phyloP scores from a whole-genome alignment of 2,113 vertebrate species.

The Daphoenositta chrysoptera region DNA sequence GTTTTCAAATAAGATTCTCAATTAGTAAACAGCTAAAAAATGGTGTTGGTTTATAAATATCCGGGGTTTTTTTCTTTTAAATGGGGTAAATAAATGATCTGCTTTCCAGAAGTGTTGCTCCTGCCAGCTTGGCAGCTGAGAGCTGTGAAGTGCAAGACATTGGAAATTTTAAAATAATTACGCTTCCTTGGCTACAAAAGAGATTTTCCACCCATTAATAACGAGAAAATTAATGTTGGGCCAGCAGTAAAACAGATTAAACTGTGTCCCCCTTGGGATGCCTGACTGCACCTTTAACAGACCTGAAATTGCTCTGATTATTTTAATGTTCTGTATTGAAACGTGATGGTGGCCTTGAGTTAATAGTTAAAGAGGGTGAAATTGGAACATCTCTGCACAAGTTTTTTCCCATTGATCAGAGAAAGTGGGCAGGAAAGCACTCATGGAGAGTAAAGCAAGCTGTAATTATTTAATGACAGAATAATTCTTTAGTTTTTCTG shows the following conservation, averaged over 20 bases:
- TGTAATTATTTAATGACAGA: neutral
- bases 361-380: constrained; percentile 73
- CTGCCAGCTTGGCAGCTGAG: constrained; percentile 50
- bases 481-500: neutral
- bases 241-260: constrained; percentile 78
- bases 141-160: constrained; percentile 72
- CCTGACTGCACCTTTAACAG: constrained; percentile 81
- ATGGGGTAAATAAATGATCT: constrained; percentile 64
- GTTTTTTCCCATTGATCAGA: constrained; percentile 52
- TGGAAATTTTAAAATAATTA: constrained; percentile 80
- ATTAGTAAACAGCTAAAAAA: neutral
- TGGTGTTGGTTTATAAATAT: neutral
- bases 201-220: constrained; percentile 85
- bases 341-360: constrained; percentile 65
- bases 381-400: constrained; percentile 46
- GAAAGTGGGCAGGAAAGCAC: constrained; percentile 36
- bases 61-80: neutral
- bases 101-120: constrained; percentile 52
- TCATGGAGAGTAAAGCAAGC: neutral
- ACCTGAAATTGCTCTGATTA: constrained; percentile 74
- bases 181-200: constrained; percentile 67
- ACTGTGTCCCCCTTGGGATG: constrained; percentile 76
- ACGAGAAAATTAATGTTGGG: constrained; percentile 80
- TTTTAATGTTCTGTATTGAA: constrained; percentile 71
- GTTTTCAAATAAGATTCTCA: neutral